Conservation (phyloP, 2,113 vertebrate species). For the Rhinogobius similis region DNA sequence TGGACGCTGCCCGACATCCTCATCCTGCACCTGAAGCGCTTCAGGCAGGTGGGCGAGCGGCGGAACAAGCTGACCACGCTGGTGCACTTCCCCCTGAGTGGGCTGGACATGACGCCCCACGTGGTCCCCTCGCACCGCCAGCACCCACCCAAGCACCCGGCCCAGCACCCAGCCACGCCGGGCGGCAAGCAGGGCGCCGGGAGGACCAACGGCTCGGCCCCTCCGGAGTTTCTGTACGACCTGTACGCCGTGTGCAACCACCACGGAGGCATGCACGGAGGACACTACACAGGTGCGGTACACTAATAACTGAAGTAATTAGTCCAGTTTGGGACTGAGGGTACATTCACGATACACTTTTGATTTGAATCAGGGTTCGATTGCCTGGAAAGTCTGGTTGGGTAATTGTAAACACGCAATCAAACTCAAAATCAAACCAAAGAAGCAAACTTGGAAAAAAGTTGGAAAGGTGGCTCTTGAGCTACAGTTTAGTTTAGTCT, state of each 20-base stretch:
- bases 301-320: too few species aligned
- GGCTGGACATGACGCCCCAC: constrained; percentile 93
- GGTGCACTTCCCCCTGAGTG: constrained; percentile 87
- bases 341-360: too few species aligned
- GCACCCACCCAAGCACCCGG: constrained; percentile 29
- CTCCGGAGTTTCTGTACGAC: constrained; percentile 86
- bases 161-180: constrained; percentile 25
- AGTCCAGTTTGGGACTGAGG: too few species aligned
- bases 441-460: too few species aligned
- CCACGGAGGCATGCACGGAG: constrained; percentile 94
- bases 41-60: constrained; percentile 88
- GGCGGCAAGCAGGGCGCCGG: constrained; percentile 69
- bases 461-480: too few species aligned
- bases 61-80: constrained; percentile 93
- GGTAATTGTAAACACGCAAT: too few species aligned
- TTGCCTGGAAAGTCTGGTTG: too few species aligned
- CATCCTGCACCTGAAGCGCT: constrained; percentile 94
- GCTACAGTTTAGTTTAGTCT: too few species aligned
- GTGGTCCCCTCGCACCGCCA: constrained; percentile 81
- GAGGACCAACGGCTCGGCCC: constrained; percentile 53
- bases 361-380: too few species aligned
- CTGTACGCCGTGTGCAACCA: constrained; percentile 97
- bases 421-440: too few species aligned
- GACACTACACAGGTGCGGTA: constrained; percentile 90
- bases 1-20: constrained; percentile 96